Conservation (phyloP, 1,140 invertebrate species). For the Cryptotermes secundus region DNA sequence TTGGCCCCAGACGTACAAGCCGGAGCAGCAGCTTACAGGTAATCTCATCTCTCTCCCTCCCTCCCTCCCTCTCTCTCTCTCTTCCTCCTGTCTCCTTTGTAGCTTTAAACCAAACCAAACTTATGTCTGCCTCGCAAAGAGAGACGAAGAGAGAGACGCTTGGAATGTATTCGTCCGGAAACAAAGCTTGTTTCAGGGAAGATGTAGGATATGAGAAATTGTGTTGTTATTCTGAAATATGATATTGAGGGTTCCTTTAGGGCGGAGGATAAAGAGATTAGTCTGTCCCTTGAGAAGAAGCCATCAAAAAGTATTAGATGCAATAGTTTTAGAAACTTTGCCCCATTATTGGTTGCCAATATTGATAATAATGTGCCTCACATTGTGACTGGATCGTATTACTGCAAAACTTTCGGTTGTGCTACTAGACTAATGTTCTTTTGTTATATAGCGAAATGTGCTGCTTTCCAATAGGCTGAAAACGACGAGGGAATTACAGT, state of each 20-base stretch:
- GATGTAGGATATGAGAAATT: background rate
- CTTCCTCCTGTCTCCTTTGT: background rate
- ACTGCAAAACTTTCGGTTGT: background rate
- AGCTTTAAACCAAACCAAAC: background rate
- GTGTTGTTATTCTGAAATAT: slow-evolving; percentile 20
- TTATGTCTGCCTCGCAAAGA: background rate
- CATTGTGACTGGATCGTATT: background rate
- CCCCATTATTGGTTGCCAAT: background rate
- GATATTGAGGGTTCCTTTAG: background rate
- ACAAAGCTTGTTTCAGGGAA: background rate
- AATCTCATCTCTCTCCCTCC: background rate
- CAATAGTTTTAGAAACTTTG: background rate
- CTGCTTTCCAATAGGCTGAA: background rate
- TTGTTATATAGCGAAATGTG: background rate
- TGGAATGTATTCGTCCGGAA: background rate
- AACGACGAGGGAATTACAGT: background rate
- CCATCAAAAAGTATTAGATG: slow-evolving; percentile 1
- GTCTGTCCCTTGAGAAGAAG: background rate
- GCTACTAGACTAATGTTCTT: background rate
- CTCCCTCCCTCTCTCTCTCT: background rate
- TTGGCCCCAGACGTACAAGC: background rate
- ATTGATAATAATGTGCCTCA: background rate
- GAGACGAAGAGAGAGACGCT: background rate
- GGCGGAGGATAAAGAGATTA: background rate
- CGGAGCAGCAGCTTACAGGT: slow-evolving; percentile 10